phyloP scores from a whole-genome alignment of 1,140 invertebrate genomes.

The Dendrolimus punctatus region DNA sequence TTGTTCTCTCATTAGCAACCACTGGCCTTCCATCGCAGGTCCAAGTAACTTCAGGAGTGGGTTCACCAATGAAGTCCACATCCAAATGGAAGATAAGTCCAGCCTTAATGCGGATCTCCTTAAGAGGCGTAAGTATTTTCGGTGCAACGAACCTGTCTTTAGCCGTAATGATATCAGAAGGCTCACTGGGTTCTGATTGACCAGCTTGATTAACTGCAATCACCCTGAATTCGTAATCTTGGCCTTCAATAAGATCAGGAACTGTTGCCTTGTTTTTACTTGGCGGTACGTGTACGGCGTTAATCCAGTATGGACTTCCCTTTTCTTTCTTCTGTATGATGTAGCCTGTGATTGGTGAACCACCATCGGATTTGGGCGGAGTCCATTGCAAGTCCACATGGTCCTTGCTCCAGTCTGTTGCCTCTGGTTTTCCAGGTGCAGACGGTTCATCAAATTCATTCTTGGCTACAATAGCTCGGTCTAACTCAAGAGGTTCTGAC shows the following conservation, averaged over 20 bases:
- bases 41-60: conserved; percentile 90
- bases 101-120: conserved; percentile 91
- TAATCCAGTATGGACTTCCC: conserved; percentile 91
- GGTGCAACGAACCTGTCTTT: conserved; percentile 91
- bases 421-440: conserved; percentile 90
- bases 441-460: conserved; percentile 96
- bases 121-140: conserved; percentile 92
- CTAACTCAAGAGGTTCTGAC: conserved; percentile 91
- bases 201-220: conserved; percentile 97
- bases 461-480: conserved; percentile 91
- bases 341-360: conserved; percentile 93
- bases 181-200: conserved; percentile 94
- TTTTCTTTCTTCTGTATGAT: conserved; percentile 97
- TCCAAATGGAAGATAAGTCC: conserved; percentile 94
- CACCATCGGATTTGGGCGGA: conserved; percentile 89
- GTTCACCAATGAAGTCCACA: conserved; percentile 94
- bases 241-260: conserved; percentile 91
- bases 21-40: conserved; percentile 83
- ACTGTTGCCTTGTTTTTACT: conserved; percentile 86
- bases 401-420: conserved; percentile 94
- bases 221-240: conserved; percentile 97
- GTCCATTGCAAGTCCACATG: conserved; percentile 94
- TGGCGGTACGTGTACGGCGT: conserved; percentile 88
- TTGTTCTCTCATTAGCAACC: conserved; percentile 84
- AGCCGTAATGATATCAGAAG: conserved; percentile 89